Evolutionary conservation across 2,113 vertebrate genomes (phyloP), one percentile per base, ranked within the genome.

Genomic region (Australoheros scitulus): DNA sequence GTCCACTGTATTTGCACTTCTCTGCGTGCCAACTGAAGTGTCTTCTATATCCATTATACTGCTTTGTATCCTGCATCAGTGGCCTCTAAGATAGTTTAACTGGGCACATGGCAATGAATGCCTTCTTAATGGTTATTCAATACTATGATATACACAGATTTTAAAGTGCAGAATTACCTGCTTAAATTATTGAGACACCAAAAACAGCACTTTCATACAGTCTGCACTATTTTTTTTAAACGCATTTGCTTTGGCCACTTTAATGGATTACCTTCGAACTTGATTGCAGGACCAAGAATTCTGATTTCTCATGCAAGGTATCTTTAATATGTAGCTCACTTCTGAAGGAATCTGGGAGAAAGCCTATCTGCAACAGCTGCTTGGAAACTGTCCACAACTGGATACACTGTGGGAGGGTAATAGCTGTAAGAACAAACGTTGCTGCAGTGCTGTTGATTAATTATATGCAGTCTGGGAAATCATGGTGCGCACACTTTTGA

Each of bases 371-470:
- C 41, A 77, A 63, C 83, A 87, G 79, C 76, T 77, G 88, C 84
- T 82, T 60, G 81, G 81, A 83, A 84, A 80, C 86, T 65, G 78
- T 91, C 79, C 83, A 83, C 77, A 26, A 60, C 57, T 74, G 64
- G 60, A 80, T 78, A 41, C 77, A 74, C 77, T 50, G 75, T 83
- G 77, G 82, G 88, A 85, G 82, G 79, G 77, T 74, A 65, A 83
- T 80, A 56, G 58, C 68, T 84, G 57, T 59, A 22, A 79, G 87
- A 88, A 88, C 84, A 85, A 88, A 88, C 85, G 77, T 79, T 89
- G 80, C 80, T 65, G 65, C 81, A 80, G 15, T 68, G 77, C 78
- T 81, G 63, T 26, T 84, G 72, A 81, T 88, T 87, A 61, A 80
- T 88, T 81, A 38, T 75, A 60, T 18, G 11, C 47, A 55, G 81